Conservation (phyloP, 2,888 invertebrate species). For the Conomelus anceps region DNA sequence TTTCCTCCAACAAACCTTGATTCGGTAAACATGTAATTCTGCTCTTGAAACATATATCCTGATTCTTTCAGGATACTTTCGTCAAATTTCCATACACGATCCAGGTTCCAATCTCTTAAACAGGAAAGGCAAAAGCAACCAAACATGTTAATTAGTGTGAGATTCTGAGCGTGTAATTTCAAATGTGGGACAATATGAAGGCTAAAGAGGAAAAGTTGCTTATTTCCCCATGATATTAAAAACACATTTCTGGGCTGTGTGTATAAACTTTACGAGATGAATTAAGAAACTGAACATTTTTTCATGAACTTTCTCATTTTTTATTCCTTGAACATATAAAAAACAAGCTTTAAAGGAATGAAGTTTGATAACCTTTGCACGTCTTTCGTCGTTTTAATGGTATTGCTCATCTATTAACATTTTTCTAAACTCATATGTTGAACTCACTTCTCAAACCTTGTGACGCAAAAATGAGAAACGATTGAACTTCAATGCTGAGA, state of each 20-base stretch:
- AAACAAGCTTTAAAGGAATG: background rate
- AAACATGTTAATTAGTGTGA: background rate
- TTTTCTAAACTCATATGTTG: too few species aligned
- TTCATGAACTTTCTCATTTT: background rate
- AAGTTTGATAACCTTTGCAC: background rate
- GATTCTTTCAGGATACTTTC: background rate
- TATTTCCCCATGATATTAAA: background rate
- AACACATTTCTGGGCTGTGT: background rate
- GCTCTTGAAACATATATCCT: background rate
- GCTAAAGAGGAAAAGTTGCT: background rate
- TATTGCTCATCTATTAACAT: too few species aligned
- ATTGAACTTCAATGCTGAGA: too few species aligned
- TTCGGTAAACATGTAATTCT: background rate
- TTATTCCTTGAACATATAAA: background rate
- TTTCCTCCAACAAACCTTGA: too few species aligned
- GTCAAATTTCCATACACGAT: background rate
- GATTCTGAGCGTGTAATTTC: background rate
- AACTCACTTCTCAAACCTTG: too few species aligned
- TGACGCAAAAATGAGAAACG: too few species aligned
- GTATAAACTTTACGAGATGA: background rate
- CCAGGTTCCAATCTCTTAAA: too few species aligned
- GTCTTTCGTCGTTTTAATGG: background rate
- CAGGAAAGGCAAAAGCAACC: background rate
- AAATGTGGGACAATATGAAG: background rate
- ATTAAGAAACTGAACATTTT: background rate